Evolutionary conservation across 2,113 vertebrate genomes (phyloP).

Genomic region (Orthochromis malagaraziensis): DNA sequence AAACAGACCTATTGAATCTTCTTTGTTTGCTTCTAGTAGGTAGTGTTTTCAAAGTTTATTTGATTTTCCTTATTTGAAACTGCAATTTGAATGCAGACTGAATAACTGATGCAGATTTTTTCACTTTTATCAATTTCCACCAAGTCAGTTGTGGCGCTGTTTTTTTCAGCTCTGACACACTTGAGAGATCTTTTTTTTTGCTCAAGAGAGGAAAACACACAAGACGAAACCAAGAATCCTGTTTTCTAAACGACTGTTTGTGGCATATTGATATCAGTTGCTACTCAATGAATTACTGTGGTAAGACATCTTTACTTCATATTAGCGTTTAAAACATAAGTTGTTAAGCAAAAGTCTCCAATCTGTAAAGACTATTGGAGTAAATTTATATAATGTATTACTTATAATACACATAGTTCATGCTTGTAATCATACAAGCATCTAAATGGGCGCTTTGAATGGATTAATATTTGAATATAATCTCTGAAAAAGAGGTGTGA

Average conservation of each 20-base stretch:
- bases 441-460: background rate
- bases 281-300: background rate
- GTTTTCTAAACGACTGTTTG: background rate
- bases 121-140: background rate
- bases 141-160: background rate
- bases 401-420: background rate
- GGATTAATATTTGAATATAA: background rate
- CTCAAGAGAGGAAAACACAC: background rate
- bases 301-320: constrained; percentile 25
- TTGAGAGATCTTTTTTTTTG: background rate
- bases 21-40: background rate
- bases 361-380: background rate
- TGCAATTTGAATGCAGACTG: background rate
- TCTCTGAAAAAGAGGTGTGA: background rate
- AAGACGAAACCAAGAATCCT: constrained; percentile 1
- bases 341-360: background rate
- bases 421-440: background rate
- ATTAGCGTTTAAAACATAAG: background rate
- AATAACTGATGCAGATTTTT: background rate
- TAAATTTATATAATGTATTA: background rate
- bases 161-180: background rate
- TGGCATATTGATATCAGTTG: background rate
- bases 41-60: constrained; percentile 12
- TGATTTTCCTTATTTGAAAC: background rate
- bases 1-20: constrained; percentile 39